Evolutionary conservation across 2,113 vertebrate genomes (phyloP).

Genomic region (Theropithecus gelada): DNA sequence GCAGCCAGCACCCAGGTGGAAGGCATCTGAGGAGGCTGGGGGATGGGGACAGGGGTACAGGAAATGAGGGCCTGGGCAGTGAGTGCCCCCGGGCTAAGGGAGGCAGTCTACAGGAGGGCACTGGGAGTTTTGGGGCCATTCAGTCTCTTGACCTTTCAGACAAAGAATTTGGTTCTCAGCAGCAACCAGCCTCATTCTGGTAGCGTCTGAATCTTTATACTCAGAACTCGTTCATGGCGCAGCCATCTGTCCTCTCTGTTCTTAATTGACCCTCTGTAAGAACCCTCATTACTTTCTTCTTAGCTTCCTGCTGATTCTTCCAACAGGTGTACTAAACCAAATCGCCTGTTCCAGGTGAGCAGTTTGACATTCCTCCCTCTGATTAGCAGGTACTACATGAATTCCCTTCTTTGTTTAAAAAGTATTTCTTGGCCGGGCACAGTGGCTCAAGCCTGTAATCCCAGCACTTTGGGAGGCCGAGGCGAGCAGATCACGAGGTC

Average conservation of each 20-base stretch:
- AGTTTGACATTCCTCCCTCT: background rate
- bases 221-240: background rate
- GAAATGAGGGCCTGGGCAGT: background rate
- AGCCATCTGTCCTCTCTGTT: rapidly evolving
- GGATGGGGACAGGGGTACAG: too few species aligned
- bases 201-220: background rate
- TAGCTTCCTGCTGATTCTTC: background rate
- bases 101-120: background rate
- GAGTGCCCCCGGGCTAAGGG: background rate
- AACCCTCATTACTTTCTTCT: rapidly evolving
- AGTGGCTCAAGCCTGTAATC: too few species aligned
- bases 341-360: background rate
- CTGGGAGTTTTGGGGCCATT: background rate
- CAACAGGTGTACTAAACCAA: background rate
- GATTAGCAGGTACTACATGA: rapidly evolving
- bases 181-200: background rate
- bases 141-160: background rate
- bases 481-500: too few species aligned
- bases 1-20: background rate
- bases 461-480: too few species aligned
- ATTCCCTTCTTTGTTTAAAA: background rate
- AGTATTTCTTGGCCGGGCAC: too few species aligned
- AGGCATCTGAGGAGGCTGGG: background rate
- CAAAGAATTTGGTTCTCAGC: background rate
- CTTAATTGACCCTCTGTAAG: rapidly evolving